Evolutionary conservation across 2,113 vertebrate genomes (phyloP).

Genomic region (Illadopsis cleaveri): DNA sequence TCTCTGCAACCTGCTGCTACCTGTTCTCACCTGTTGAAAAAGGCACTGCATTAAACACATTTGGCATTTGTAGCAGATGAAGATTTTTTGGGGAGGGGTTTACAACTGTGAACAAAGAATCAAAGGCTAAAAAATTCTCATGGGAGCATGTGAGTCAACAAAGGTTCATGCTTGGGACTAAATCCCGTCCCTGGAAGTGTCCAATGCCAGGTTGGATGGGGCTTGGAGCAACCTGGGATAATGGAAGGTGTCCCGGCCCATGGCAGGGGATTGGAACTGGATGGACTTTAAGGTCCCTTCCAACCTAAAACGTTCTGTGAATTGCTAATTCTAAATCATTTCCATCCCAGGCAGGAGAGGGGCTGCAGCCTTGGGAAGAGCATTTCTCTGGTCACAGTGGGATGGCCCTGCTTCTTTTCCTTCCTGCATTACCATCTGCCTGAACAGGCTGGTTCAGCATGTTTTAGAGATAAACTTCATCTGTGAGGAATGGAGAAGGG

Average conservation of each 20-base stretch:
- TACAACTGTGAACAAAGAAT: not conserved
- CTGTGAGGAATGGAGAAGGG: not conserved
- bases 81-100: not conserved
- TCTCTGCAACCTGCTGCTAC: not conserved
- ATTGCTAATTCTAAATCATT: not conserved
- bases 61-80: not conserved
- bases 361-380: not conserved
- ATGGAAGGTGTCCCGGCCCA: not conserved
- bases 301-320: not conserved
- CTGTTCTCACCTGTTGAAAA: not conserved
- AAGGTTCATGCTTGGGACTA: not conserved
- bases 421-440: not conserved
- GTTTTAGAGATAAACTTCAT: not conserved
- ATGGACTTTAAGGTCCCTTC: not conserved
- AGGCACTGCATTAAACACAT: not conserved
- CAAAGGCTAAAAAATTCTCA: not conserved
- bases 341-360: not conserved
- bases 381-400: rapidly evolving
- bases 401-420: not conserved
- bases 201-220: not conserved
- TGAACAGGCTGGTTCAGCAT: not conserved
- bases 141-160: not conserved
- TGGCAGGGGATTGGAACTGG: not conserved
- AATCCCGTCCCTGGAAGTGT: not conserved
- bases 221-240: not conserved